These are phyloP conservation scores for Chaetogeoica ovagalla DNA, from an alignment of 2,888 invertebrate genomes.

Conservation along the genomic window DNA sequence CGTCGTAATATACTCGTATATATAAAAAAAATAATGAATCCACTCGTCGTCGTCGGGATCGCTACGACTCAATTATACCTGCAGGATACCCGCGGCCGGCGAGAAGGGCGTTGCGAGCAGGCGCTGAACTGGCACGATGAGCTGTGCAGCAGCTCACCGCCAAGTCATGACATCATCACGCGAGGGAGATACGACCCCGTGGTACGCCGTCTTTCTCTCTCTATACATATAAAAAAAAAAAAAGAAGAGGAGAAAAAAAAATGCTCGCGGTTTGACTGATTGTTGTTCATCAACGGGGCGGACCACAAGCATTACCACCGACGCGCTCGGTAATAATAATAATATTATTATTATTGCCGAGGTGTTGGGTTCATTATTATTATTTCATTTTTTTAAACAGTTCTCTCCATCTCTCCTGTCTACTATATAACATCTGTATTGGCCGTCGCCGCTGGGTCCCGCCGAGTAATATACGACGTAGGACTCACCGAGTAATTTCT, in stretches of 20 bases:
- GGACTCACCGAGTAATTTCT: slow-evolving; percentile 40
- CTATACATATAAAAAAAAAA: no score
- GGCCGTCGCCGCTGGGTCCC: slow-evolving; percentile 39
- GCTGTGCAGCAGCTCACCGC: neutral
- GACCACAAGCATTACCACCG: slow-evolving; percentile 19
- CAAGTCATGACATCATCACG: slow-evolving; percentile 38
- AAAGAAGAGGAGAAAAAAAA: no score
- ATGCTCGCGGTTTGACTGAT: slow-evolving; percentile 36
- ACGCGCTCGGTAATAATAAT: slow-evolving; percentile 15
- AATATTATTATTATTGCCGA: slow-evolving; percentile 7
- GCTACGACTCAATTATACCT: slow-evolving; percentile 46
- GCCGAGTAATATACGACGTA: neutral
- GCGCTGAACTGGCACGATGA: no score
- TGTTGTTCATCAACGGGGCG: slow-evolving; percentile 48
- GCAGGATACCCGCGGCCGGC: neutral
- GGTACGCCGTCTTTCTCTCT: neutral
- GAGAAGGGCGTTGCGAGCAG: slow-evolving; percentile 44
- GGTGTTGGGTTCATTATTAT: slow-evolving; percentile 43
- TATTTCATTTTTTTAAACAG: slow-evolving; percentile 33
- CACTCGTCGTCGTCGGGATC: slow-evolving; percentile 32
- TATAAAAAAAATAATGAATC: slow-evolving; percentile 40
- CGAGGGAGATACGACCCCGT: neutral
- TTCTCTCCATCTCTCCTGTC: neutral
- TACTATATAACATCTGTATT: slow-evolving; percentile 35
- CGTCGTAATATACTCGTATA: no score